Base-by-base conservation (phyloP, 2,113 vertebrate genomes). In the Microcebus lehilahytsara region DNA sequence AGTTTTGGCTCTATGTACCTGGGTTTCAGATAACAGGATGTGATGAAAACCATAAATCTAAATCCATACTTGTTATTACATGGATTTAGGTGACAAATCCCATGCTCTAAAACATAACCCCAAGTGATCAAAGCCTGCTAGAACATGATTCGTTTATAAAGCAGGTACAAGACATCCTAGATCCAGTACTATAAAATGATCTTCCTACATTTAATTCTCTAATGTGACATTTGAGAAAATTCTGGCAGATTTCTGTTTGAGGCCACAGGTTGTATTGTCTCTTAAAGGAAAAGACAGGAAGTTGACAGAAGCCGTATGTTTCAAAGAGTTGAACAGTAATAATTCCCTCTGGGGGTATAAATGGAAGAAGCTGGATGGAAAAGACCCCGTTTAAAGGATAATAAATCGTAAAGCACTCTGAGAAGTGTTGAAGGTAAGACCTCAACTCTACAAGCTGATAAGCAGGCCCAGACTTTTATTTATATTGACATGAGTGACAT, bases 401-500 rank as follows among this genome's bases (percentile, higher is more conserved):
- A 96, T 96, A 96, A 98, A 96, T 86, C 87, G 7, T 93, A 95
- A 97, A 95, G 96, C 86, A 84, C 95, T 93, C 92, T 86, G 91
- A 97, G 86, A 96, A 95, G 93, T 89, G 79, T 80, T 89, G 75
- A 91, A 96, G 96, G 95, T 96, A 97, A 97, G 95, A 93, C 95
- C 95, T 98, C 88, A 96, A 96, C 96, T 94, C 94, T 97, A 93
- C 93, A 95, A 97, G 92, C 97, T 96, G 97, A 97, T 98, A 98
- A 98, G 95, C 89, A 96, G 77, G 58, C 51, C 97, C 58, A 93
- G 86, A 93, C 96, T 97, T 97, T 97, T 97, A 96, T 97, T 97
- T 97, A 88, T 96, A 96, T 96, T 97, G 98, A 97, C 96, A 93
- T 91, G 94, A 97, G 83, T 98, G 97, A 98, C 98, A 98, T 96